phyloP scores from a whole-genome alignment of 2,888 invertebrate species.

The Drosophila acutilabella region DNA sequence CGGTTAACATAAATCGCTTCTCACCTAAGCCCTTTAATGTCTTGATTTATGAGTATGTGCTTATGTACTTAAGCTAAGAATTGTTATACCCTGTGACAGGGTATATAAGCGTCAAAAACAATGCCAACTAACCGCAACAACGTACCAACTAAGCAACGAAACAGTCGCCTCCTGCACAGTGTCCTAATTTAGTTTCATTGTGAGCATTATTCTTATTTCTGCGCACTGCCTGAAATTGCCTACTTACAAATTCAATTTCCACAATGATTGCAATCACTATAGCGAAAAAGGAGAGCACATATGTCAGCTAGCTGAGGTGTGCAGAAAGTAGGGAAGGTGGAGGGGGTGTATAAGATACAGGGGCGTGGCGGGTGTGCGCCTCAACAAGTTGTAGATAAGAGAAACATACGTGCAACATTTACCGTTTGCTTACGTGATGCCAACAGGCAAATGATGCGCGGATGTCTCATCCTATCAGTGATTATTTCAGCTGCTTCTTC shows the following conservation, averaged over 20 bases:
- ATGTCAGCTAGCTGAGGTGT: slow-evolving; percentile 28
- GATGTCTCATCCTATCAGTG: slow-evolving; percentile 14
- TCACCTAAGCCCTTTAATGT: too few relatives aligned
- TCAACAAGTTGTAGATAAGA: slow-evolving; percentile 36
- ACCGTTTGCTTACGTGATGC: slow-evolving; percentile 66
- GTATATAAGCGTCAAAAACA: not conserved
- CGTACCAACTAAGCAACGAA: not conserved
- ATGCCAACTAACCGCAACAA: slow-evolving; percentile 22
- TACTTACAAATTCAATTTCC: slow-evolving; percentile 75
- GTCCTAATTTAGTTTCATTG: slow-evolving; percentile 68
- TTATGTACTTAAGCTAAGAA: too few relatives aligned
- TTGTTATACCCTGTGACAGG: not conserved
- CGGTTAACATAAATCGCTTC: too few relatives aligned
- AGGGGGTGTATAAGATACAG: not conserved
- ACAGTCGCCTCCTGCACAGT: slow-evolving; percentile 25
- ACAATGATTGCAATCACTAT: slow-evolving; percentile 70
- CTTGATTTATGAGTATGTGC: too few relatives aligned
- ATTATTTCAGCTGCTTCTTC: not conserved
- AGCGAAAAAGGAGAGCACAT: slow-evolving; percentile 33
- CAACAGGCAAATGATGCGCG: slow-evolving; percentile 34
- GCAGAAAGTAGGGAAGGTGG: too few relatives aligned
- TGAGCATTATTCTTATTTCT: slow-evolving; percentile 67
- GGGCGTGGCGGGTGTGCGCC: not conserved
- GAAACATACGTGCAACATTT: slow-evolving; percentile 67
- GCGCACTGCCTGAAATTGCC: slow-evolving; percentile 58